A percentile compares a stretch with the other conserved stretches of the same genome.
Evolutionary conservation across 2,888 invertebrate genomes (phyloP).

Genomic region (Unio pictorum): DNA sequence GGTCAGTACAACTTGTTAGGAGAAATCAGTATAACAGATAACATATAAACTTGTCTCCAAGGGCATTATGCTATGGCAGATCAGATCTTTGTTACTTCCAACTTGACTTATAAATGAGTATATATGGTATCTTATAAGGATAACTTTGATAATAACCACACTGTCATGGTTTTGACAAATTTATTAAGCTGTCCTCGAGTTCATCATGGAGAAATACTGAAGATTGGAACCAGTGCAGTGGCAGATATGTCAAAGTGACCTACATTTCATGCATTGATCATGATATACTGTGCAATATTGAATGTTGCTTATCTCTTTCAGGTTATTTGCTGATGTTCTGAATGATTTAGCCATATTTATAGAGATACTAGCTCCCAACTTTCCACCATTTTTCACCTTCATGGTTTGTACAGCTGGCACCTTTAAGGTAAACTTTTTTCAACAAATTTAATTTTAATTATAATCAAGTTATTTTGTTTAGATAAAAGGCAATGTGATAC

Average conservation of each 20-base stretch:
- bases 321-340: slow-evolving; percentile 89
- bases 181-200: background rate
- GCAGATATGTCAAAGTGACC: too few species aligned
- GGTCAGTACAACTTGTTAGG: too few species aligned
- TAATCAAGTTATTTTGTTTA: too few species aligned
- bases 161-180: background rate
- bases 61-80: too few species aligned
- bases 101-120: too few species aligned
- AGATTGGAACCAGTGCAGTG: background rate
- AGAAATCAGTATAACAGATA: too few species aligned
- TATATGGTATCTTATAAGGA: too few species aligned
- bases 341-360: slow-evolving; percentile 93
- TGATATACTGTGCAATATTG: background rate
- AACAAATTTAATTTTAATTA: too few species aligned
- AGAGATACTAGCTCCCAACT: slow-evolving; percentile 86
- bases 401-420: slow-evolving; percentile 73
- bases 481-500: too few species aligned
- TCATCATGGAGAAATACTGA: background rate
- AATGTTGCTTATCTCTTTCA: slow-evolving; percentile 36
- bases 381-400: slow-evolving; percentile 70
- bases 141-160: background rate
- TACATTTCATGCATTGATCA: background rate
- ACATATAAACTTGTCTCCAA: too few species aligned
- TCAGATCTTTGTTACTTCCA: too few species aligned
- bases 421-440: slow-evolving; percentile 63